phyloP scores from a whole-genome alignment of 2,113 vertebrate species.

The Dryoscopus gambensis region DNA sequence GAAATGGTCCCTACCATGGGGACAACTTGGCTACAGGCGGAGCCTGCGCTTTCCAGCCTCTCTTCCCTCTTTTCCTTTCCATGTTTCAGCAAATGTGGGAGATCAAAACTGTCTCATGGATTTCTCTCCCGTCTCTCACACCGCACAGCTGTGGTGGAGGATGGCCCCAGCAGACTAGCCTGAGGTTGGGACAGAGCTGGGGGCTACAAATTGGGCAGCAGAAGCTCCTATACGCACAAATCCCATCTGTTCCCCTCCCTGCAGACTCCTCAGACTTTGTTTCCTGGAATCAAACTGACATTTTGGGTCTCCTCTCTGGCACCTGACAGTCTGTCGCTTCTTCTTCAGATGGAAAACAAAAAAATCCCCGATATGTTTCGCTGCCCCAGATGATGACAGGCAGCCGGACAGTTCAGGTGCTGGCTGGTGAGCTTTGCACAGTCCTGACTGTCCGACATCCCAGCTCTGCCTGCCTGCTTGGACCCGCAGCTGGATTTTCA shows the following conservation, averaged over 20 bases:
- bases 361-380: rapidly evolving
- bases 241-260: background rate
- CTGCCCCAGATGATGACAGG: background rate
- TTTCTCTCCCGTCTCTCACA: background rate
- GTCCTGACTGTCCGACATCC: background rate
- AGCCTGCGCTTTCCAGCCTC: background rate
- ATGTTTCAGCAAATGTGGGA: background rate
- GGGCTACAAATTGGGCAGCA: background rate
- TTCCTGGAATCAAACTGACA: background rate
- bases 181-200: background rate
- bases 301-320: background rate
- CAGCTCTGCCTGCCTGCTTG: background rate
- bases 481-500: background rate
- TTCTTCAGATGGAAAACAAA: background rate
- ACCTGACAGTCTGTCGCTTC: background rate
- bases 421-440: background rate
- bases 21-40: rapidly evolving
- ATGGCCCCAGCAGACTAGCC: background rate
- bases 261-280: background rate
- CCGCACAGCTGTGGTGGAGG: background rate
- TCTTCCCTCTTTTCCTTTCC: background rate
- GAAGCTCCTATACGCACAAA: background rate
- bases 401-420: background rate
- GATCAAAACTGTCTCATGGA: background rate
- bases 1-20: rapidly evolving